Evolutionary conservation across 2,113 vertebrate species (phyloP), one percentile per base, ranked within the genome.

Genomic region (Dissostichus mawsoni): DNA sequence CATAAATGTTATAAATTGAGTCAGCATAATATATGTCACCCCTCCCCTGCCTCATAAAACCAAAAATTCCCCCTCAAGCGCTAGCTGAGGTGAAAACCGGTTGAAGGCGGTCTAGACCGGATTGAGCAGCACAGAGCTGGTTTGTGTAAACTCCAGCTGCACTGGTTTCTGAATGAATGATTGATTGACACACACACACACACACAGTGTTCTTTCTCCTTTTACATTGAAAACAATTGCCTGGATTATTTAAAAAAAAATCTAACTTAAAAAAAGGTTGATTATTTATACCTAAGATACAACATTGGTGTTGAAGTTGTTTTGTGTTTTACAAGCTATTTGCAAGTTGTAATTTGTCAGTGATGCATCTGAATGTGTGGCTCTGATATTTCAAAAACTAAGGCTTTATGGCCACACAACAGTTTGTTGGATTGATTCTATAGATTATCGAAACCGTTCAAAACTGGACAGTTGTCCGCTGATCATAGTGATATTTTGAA

Each of bases 101-200:
- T 79, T 14, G 62, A 70, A 91, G 71, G 91, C 82, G 23, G 95
- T 86, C 81, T 86, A 80, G 73, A 78, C 94, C 72, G 90, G 78
- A 85, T 90, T 77, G 73, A 89, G 86, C 95, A 87, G 95, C 93
- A 92, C 87, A 85, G 75, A 86, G 94, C 94, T 84, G 74, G 94
- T 95, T 95, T 92, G 90, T 76, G 85, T 84, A 80, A 89, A 89
- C 87, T 83, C 92, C 93, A 92, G 91, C 90, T 93, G 94, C 83
- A 90, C 47, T 57, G 74, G 68, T 61, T 82, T 33, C 74, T 68
- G 48, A 80, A 78, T 88, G 89, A 92, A 87, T 91, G 92, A 89
- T 77, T 78, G 82, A 5, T 33, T n/a, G n/a, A 5, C 33, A 36
- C 33, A 36, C 33, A 36, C 33, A 36, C 33, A 5, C 33, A 36